phyloP scores from a whole-genome alignment of 2,888 invertebrate genomes.

The Cecidostiba fungosa region DNA sequence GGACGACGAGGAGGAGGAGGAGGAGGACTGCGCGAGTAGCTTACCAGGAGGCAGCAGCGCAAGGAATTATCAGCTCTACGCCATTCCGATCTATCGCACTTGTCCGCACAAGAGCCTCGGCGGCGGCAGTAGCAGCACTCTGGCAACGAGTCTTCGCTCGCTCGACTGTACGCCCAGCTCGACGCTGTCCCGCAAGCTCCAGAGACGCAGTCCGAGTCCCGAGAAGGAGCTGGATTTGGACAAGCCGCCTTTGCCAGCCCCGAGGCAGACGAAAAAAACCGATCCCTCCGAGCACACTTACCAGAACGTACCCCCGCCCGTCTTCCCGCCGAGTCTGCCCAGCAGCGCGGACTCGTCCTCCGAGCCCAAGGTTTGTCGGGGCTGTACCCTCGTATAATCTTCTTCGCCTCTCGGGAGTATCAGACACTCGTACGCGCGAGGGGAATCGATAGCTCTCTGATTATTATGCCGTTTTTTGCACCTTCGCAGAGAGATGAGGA shows the following conservation, averaged over 20 bases:
- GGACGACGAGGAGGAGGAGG: background rate
- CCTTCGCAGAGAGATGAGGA: background rate
- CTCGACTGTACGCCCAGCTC: conserved; percentile 67
- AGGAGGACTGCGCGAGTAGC: background rate
- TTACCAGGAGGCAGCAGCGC: conserved; percentile 39
- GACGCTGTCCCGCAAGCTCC: conserved; percentile 57
- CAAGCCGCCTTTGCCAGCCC: conserved; percentile 73
- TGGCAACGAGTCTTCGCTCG: conserved; percentile 70
- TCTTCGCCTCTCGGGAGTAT: background rate
- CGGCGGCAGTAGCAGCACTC: conserved; percentile 67
- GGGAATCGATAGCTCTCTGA: background rate
- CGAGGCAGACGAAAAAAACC: conserved; percentile 71
- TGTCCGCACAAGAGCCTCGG: conserved; percentile 74
- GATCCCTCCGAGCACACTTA: conserved; percentile 80
- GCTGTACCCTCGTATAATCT: background rate
- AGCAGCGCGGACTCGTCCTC: conserved; percentile 61
- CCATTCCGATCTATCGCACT: conserved; percentile 67
- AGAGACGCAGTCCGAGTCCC: background rate
- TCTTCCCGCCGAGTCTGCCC: conserved; percentile 75
- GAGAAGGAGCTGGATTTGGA: conserved; percentile 22
- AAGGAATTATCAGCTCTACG: conserved; percentile 75
- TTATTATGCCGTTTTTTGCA: conserved; percentile 19
- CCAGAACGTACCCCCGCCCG: conserved; percentile 82
- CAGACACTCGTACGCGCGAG: background rate
- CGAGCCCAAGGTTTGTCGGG: conserved; percentile 75